Conservation (phyloP, 2,888 invertebrate species). For the Blera fallax region DNA sequence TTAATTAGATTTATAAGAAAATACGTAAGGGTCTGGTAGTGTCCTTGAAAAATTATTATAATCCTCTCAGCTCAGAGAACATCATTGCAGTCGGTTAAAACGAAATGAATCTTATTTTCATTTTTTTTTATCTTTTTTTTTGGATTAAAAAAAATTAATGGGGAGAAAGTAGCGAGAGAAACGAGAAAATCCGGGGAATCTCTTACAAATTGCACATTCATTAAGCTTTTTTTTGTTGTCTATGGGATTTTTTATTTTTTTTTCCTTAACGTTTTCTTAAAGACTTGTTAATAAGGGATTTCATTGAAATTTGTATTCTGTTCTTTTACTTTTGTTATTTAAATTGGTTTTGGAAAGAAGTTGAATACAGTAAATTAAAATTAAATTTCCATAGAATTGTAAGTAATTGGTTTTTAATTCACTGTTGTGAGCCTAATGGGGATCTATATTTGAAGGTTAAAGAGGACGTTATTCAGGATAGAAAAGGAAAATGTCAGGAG, state of each 20-base stretch:
- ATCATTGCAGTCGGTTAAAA: background rate
- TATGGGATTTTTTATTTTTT: background rate
- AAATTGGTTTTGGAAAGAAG: background rate
- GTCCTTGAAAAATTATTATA: background rate
- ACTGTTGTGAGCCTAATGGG: background rate
- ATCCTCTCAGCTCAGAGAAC: background rate
- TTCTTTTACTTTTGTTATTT: background rate
- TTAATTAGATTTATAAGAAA: background rate
- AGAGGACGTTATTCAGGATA: too few species aligned
- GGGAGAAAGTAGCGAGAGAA: background rate
- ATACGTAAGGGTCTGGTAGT: background rate
- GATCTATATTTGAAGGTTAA: background rate
- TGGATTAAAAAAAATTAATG: background rate
- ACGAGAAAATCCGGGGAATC: background rate
- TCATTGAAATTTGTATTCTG: background rate
- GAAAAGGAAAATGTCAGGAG: too few species aligned
- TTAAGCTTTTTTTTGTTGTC: background rate
- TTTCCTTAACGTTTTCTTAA: background rate
- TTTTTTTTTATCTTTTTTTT: background rate
- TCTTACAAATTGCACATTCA: background rate
- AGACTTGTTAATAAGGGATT: background rate
- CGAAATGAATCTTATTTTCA: background rate
- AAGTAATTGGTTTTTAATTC: background rate
- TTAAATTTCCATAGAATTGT: background rate
- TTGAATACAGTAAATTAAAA: background rate